These are phyloP conservation scores for Euthynnus affinis DNA, from an alignment of 2,797 vertebrate species.

Conservation along the genomic window DNA sequence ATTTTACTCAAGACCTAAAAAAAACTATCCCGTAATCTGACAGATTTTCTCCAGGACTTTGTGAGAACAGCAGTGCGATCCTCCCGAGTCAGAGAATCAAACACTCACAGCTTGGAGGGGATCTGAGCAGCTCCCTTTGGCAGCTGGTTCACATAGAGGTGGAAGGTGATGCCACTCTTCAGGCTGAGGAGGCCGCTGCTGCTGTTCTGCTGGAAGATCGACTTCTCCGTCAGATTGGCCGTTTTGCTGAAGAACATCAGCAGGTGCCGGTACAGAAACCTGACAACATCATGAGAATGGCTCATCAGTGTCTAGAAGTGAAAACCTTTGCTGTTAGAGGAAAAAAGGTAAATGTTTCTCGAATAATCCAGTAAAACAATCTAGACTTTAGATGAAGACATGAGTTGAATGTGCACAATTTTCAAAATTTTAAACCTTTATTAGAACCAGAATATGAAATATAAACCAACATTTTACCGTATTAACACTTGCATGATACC, in stretches of 20 bases:
- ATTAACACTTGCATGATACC: not conserved
- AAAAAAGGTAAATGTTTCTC: not conserved
- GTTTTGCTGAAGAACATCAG: slow-evolving; percentile 93
- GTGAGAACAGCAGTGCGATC: not conserved
- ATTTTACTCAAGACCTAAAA: not conserved
- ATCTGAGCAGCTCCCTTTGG: slow-evolving; percentile 94
- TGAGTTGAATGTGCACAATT: not conserved
- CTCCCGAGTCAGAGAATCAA: not conserved
- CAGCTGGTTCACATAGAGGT: slow-evolving; percentile 94
- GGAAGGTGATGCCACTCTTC: slow-evolving; percentile 87
- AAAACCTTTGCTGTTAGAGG: not conserved
- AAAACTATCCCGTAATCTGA: not conserved
- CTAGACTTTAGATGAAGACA: not conserved
- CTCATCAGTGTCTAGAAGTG: not conserved
- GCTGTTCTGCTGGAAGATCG: slow-evolving; percentile 89
- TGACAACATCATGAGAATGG: slow-evolving; percentile 65
- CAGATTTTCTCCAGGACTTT: not conserved
- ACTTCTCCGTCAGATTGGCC: slow-evolving; percentile 85
- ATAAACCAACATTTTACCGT: not conserved
- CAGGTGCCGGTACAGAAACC: slow-evolving; percentile 94
- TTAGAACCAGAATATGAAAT: not conserved
- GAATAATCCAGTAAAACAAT: not conserved
- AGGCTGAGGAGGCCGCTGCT: slow-evolving; percentile 88
- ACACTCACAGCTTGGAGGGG: slow-evolving; percentile 88
- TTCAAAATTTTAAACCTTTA: slow-evolving; percentile 1